Evolutionary conservation across 2,113 vertebrate genomes (phyloP).

Genomic region (Terrapene triunguis): DNA sequence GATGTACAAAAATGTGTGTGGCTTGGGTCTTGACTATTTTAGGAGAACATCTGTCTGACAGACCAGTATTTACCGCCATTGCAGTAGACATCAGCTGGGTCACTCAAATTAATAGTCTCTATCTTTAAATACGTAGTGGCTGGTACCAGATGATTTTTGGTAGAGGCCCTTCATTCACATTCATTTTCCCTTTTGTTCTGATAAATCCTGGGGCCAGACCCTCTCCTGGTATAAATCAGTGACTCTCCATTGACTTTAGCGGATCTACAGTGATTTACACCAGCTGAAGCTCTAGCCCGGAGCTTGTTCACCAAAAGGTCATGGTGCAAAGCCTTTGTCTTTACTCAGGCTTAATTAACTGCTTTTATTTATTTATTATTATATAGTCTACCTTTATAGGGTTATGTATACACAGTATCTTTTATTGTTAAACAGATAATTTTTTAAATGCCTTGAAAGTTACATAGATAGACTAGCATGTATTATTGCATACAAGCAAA

Average conservation of each 20-base stretch:
- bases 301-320: not conserved
- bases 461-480: not conserved
- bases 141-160: not conserved
- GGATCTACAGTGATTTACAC: not conserved
- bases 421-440: not conserved
- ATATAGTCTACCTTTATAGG: not conserved
- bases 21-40: not conserved
- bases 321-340: not conserved
- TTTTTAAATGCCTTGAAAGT: not conserved
- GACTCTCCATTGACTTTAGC: not conserved
- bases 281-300: not conserved
- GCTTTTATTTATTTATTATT: not conserved
- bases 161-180: not conserved
- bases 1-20: not conserved
- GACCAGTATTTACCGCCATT: not conserved
- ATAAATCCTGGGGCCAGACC: not conserved
- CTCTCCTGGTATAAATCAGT: not conserved
- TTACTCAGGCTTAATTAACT: not conserved
- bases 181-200: not conserved
- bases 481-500: not conserved
- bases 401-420: not conserved
- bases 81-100: not conserved
- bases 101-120: not conserved
- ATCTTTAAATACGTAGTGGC: not conserved
- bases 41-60: not conserved